Evolutionary conservation across 2,113 vertebrate genomes (phyloP).

Genomic region (Peromyscus leucopus): DNA sequence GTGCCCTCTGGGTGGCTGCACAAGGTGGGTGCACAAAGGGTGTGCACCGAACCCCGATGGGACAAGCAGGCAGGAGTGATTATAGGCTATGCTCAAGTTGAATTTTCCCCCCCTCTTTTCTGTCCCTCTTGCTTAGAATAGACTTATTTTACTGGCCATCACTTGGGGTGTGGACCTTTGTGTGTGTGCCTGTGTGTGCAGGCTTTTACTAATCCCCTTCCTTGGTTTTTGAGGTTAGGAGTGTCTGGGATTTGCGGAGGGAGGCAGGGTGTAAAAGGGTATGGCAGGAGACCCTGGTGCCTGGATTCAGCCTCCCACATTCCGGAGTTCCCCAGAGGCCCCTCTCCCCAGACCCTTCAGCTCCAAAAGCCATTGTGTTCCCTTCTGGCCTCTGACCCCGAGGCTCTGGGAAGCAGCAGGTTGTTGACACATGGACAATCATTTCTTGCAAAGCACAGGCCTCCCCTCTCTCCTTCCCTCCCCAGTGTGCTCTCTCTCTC

Average conservation of each 20-base stretch:
- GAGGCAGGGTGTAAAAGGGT: slow-evolving; percentile 72
- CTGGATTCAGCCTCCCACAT: slow-evolving; percentile 74
- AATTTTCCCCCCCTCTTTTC: background rate
- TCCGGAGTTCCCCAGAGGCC: slow-evolving; percentile 78
- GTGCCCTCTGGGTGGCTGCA: fast-evolving
- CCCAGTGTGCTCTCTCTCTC: background rate
- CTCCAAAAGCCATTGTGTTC: slow-evolving; percentile 76
- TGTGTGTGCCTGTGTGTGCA: background rate
- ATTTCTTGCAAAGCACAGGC: slow-evolving; percentile 75
- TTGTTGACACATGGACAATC: slow-evolving; percentile 84
- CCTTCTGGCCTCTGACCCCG: slow-evolving; percentile 80
- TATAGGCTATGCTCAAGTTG: background rate
- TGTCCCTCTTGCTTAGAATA: background rate
- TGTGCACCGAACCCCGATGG: no score
- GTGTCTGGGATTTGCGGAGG: slow-evolving; percentile 64
- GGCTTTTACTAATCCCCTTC: slow-evolving; percentile 61
- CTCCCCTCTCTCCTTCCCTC: slow-evolving; percentile 59
- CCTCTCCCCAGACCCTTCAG: slow-evolving; percentile 68
- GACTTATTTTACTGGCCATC: background rate
- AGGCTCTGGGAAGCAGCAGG: slow-evolving; percentile 82
- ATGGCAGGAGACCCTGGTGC: slow-evolving; percentile 64
- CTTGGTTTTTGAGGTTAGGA: slow-evolving; percentile 59
- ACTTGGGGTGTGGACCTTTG: background rate
- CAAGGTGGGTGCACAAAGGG: background rate
- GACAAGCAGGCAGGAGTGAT: background rate